These are phyloP conservation scores for Hirudo medicinalis DNA, from an alignment of 1,140 invertebrate genomes.

Conservation along the genomic window DNA sequence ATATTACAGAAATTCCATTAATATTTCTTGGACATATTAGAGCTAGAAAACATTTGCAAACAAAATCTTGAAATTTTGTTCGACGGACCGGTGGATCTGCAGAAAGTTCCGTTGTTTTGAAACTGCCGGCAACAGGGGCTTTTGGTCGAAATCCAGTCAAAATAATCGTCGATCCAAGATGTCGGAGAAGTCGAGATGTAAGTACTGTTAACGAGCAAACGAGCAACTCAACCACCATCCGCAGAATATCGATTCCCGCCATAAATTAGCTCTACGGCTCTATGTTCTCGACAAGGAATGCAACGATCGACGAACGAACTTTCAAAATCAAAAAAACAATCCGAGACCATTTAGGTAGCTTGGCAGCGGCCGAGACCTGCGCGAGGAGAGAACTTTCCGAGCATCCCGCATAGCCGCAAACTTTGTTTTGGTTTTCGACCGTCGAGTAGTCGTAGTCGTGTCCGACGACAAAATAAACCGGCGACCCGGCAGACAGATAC, in stretches of 20 bases:
- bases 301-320: too few relatives aligned
- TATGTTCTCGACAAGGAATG: not conserved
- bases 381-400: conserved; percentile 64
- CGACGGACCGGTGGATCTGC: conserved; percentile 34
- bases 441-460: conserved; percentile 58
- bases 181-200: conserved; percentile 62
- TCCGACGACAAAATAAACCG: conserved; percentile 78
- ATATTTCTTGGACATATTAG: too few relatives aligned
- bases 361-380: conserved; percentile 67
- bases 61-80: too few relatives aligned
- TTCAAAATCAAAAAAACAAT: too few relatives aligned
- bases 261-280: not conserved
- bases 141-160: conserved; percentile 59
- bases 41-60: too few relatives aligned
- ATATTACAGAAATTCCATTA: too few relatives aligned
- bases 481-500: conserved; percentile 69
- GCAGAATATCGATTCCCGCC: not conserved
- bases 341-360: conserved; percentile 49
- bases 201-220: conserved; percentile 45
- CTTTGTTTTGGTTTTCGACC: conserved; percentile 52
- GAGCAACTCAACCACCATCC: not conserved
- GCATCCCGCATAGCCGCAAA: conserved; percentile 62
- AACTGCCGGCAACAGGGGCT: conserved; percentile 40
- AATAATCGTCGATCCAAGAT: conserved; percentile 85
- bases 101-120: conserved; percentile 32